A percentile compares a stretch with the other conserved stretches of the same genome.
Evolutionary conservation across 1,140 invertebrate species (phyloP).

Genomic region (Drosophila mojavensis): DNA sequence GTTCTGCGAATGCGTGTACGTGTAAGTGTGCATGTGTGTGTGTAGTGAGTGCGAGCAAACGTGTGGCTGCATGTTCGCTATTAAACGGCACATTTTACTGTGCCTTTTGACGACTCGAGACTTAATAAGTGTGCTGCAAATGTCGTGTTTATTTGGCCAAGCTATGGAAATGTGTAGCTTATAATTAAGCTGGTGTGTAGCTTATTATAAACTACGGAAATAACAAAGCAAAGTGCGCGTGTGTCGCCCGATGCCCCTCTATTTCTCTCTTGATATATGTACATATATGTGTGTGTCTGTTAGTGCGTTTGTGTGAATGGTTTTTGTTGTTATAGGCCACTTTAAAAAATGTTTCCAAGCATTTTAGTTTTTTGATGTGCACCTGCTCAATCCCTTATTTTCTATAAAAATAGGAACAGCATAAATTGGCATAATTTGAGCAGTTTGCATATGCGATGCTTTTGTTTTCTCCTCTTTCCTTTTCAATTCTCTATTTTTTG

Average conservation of each 20-base stretch:
- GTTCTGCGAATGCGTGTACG: constrained; percentile 36
- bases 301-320: constrained; percentile 42
- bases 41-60: constrained; percentile 6
- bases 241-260: constrained; percentile 26
- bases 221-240: constrained; percentile 59
- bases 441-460: constrained; percentile 18
- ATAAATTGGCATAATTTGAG: constrained; percentile 33
- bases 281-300: constrained; percentile 2
- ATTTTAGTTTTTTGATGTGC: constrained; percentile 34
- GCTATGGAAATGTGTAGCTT: constrained; percentile 27
- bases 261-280: background rate
- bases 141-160: constrained; percentile 33
- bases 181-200: constrained; percentile 28
- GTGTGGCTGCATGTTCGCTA: constrained; percentile 23
- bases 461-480: background rate
- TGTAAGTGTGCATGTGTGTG: constrained; percentile 10
- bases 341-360: constrained; percentile 62
- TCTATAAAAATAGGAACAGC: constrained; percentile 18
- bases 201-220: constrained; percentile 37
- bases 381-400: constrained; percentile 10
- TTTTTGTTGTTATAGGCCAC: constrained; percentile 58
- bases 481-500: constrained; percentile 1
- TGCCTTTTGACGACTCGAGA: constrained; percentile 24
- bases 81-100: constrained; percentile 54
- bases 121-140: constrained; percentile 22